A percentile compares a stretch with the other conserved stretches of the same genome.
Evolutionary conservation across 2,797 vertebrate species (phyloP).

Genomic region (Caiman crocodilus): DNA sequence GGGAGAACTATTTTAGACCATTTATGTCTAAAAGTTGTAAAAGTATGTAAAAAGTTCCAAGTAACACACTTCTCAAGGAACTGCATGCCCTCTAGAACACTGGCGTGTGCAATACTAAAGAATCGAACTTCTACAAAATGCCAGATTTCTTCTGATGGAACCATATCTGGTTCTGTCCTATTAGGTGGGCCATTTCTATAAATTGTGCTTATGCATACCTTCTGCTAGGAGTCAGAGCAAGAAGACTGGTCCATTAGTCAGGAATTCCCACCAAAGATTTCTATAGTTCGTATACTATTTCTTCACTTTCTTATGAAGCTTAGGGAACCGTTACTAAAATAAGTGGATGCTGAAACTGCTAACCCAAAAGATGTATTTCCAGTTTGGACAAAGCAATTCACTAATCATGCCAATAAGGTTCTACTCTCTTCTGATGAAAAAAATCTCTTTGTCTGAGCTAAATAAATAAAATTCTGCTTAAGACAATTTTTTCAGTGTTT

Average conservation of each 20-base stretch:
- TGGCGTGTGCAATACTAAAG: background rate
- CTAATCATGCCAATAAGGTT: slow-evolving; percentile 7
- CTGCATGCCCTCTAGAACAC: background rate
- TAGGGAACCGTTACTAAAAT: slow-evolving; percentile 32
- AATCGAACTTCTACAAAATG: background rate
- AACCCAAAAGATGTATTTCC: slow-evolving; percentile 44
- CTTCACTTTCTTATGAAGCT: background rate
- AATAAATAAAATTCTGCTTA: background rate
- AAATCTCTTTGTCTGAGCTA: background rate
- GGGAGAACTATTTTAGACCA: background rate
- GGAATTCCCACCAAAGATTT: slow-evolving; percentile 12
- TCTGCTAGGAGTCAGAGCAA: background rate
- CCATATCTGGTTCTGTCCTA: background rate
- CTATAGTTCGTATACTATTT: background rate
- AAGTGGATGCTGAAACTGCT: slow-evolving; percentile 27
- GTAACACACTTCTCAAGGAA: background rate
- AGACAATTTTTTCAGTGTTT: background rate
- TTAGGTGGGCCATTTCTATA: background rate
- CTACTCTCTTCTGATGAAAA: background rate
- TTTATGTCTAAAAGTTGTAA: too few species aligned
- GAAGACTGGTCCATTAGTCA: background rate
- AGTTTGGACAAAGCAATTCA: slow-evolving; percentile 54
- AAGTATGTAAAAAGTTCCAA: background rate
- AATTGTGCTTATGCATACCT: background rate
- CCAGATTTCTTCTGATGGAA: background rate